These are phyloP conservation scores for Odocoileus hemionus DNA, from an alignment of 2,113 vertebrate species.

Conservation along the genomic window DNA sequence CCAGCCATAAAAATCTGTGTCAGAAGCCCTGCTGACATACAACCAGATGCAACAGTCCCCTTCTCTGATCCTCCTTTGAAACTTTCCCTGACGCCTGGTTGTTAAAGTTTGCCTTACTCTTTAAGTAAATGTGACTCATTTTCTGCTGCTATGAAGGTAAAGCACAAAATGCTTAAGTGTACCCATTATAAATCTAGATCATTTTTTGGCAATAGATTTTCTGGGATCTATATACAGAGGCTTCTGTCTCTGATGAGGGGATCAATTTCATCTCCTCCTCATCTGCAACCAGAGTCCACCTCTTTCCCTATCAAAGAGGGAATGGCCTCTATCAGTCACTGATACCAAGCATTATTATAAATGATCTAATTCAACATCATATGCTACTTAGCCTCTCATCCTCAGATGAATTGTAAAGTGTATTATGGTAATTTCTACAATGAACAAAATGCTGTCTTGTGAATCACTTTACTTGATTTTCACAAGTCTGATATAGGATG, in stretches of 20 bases:
- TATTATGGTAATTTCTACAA: background rate
- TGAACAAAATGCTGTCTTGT: background rate
- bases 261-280: background rate
- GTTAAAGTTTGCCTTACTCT: background rate
- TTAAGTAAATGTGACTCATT: background rate
- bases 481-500: background rate
- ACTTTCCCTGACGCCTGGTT: background rate
- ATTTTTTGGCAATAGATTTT: background rate
- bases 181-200: background rate
- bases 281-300: background rate
- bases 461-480: background rate
- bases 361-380: background rate
- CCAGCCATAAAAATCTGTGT: background rate
- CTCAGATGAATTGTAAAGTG: background rate
- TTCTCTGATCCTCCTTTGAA: background rate
- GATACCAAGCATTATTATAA: background rate
- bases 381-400: background rate
- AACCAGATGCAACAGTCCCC: background rate
- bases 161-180: background rate
- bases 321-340: background rate
- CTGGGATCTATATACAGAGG: background rate
- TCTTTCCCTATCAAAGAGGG: background rate
- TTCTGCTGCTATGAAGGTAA: background rate
- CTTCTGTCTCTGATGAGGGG: background rate
- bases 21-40: background rate